Percentiles rank a stretch among this genome's conserved stretches.
Conservation (phyloP, 2,113 vertebrate genomes). For the Aphelocoma coerulescens region DNA sequence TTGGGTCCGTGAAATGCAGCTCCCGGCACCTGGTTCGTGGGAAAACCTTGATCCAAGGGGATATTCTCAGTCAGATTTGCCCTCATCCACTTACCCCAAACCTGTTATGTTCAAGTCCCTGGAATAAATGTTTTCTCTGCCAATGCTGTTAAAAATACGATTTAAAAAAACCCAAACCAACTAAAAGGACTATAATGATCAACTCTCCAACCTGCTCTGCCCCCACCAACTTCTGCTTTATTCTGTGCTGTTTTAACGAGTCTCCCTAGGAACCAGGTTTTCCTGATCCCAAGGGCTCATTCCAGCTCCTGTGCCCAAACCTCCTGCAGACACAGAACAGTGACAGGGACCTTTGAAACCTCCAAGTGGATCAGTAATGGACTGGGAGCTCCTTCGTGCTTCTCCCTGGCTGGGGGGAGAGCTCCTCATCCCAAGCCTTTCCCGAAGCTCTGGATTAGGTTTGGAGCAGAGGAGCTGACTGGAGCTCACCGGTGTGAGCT, state of each 20-base stretch:
- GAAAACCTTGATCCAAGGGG: not conserved
- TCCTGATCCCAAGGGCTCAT: not conserved
- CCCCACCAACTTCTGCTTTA: too few relatives aligned
- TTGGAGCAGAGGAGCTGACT: rapidly evolving
- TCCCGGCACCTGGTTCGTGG: rapidly evolving
- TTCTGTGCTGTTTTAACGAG: rapidly evolving
- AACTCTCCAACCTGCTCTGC: not conserved
- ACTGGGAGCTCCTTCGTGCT: rapidly evolving
- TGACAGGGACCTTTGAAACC: not conserved
- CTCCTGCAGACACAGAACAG: not conserved
- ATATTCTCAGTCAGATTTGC: not conserved
- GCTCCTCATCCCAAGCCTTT: not conserved
- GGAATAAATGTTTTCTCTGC: not conserved
- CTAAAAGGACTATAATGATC: rapidly evolving
- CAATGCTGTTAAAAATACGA: not conserved
- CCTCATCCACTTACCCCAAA: too few relatives aligned
- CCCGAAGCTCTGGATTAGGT: rapidly evolving
- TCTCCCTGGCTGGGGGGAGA: rapidly evolving
- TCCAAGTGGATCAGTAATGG: not conserved
- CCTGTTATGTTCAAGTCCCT: not conserved
- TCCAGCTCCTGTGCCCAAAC: not conserved
- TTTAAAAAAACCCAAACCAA: not conserved
- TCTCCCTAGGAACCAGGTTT: too few relatives aligned
- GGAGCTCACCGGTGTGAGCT: not conserved
- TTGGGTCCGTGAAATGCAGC: rapidly evolving